These are phyloP conservation scores for Adoxophyes honmai DNA, from an alignment of 1,140 invertebrate genomes.

Conservation along the genomic window DNA sequence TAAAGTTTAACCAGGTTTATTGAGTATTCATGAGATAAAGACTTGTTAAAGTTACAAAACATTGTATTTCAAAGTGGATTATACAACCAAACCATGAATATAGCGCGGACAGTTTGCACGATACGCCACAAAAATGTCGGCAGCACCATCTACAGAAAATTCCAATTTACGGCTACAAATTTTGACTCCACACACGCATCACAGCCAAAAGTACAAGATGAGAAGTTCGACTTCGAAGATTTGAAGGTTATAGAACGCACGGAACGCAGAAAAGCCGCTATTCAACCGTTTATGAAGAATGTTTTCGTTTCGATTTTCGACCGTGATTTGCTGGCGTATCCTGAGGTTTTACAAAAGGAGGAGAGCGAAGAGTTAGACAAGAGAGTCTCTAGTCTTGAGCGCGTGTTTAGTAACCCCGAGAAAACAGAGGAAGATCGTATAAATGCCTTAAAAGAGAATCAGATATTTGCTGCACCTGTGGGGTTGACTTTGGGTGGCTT, in stretches of 20 bases:
- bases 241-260: slow-evolving; percentile 54
- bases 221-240: slow-evolving; percentile 68
- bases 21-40: no score
- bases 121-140: slow-evolving; percentile 41
- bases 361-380: slow-evolving; percentile 80
- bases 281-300: slow-evolving; percentile 80
- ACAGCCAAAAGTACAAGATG: slow-evolving; percentile 59
- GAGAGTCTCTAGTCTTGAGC: slow-evolving; percentile 77
- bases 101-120: slow-evolving; percentile 50
- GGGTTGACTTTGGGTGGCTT: slow-evolving; percentile 59
- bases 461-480: slow-evolving; percentile 62
- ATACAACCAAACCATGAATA: slow-evolving; percentile 45
- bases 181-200: slow-evolving; percentile 39
- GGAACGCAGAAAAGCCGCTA: slow-evolving; percentile 52
- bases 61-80: slow-evolving; percentile 16
- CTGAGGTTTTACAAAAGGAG: slow-evolving; percentile 83
- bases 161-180: slow-evolving; percentile 39
- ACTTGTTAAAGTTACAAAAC: background rate
- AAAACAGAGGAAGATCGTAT: slow-evolving; percentile 44
- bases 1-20: no score
- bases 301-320: slow-evolving; percentile 80
- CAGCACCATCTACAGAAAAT: slow-evolving; percentile 47
- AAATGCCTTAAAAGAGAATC: slow-evolving; percentile 39
- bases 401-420: slow-evolving; percentile 76
- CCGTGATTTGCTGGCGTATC: slow-evolving; percentile 79